Evolutionary conservation across 1,140 invertebrate genomes (phyloP).

Genomic region (Colletes latitarsis): DNA sequence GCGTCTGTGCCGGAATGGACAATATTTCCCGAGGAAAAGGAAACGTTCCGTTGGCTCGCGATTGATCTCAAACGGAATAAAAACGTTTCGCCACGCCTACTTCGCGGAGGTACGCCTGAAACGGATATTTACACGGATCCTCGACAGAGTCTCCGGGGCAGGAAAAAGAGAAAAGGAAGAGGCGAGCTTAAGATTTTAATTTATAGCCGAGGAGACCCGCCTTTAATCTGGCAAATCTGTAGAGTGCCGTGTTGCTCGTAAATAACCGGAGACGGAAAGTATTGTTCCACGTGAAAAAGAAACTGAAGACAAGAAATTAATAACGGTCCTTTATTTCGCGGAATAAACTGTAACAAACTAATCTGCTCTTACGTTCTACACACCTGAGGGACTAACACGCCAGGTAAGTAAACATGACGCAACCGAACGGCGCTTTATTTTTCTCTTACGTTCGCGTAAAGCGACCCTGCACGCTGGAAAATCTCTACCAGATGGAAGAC

Average conservation of each 20-base stretch:
- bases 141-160: constrained; percentile 40
- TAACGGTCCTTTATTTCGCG: constrained; percentile 40
- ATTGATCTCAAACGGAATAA: constrained; percentile 35
- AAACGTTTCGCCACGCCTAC: background rate
- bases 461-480: background rate
- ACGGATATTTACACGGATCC: constrained; percentile 53
- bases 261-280: constrained; percentile 59
- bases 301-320: constrained; percentile 60
- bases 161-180: constrained; percentile 36
- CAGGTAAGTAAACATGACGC: background rate
- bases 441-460: background rate
- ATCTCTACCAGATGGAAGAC: no score
- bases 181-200: constrained; percentile 63
- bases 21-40: background rate
- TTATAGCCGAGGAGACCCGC: constrained; percentile 59
- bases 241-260: constrained; percentile 63
- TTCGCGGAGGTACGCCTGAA: constrained; percentile 25
- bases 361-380: background rate
- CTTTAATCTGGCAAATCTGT: constrained; percentile 67
- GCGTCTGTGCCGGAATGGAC: no score
- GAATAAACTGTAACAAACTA: constrained; percentile 45
- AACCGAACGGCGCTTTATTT: background rate
- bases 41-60: constrained; percentile 5
- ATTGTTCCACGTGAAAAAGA: constrained; percentile 59
- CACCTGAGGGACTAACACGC: background rate